A percentile compares a stretch with the other conserved stretches of the same genome.
Conservation (phyloP, 2,888 invertebrate species). For the Macrophya alboannulata region DNA sequence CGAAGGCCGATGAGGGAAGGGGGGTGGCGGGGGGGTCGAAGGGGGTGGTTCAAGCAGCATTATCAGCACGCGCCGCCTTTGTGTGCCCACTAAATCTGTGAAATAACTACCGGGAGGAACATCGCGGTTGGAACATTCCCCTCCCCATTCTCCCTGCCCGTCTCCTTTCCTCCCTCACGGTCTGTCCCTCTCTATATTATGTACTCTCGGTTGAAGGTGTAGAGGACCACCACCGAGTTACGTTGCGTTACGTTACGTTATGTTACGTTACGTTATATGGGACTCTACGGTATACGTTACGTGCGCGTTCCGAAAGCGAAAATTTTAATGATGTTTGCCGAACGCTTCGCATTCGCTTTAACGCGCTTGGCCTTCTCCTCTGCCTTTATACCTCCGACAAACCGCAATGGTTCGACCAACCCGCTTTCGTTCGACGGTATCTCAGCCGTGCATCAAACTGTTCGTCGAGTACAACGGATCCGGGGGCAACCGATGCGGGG, state of each 20-base stretch:
- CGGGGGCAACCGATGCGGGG: slow-evolving; percentile 22
- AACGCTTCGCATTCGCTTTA: slow-evolving; percentile 59
- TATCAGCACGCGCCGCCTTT: slow-evolving; percentile 79
- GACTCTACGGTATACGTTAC: slow-evolving; percentile 27
- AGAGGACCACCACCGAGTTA: neutral
- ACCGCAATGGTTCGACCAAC: neutral
- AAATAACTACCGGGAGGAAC: slow-evolving; percentile 70
- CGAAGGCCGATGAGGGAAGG: slow-evolving; percentile 47
- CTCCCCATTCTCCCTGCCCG: slow-evolving; percentile 44
- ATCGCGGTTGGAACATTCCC: slow-evolving; percentile 57
- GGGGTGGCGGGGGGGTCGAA: slow-evolving; percentile 4
- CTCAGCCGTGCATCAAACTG: slow-evolving; percentile 53
- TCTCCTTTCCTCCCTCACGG: neutral
- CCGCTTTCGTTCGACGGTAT: slow-evolving; percentile 26
- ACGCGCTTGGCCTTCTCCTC: neutral
- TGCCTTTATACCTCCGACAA: neutral
- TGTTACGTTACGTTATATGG: slow-evolving; percentile 17
- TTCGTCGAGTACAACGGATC: slow-evolving; percentile 19
- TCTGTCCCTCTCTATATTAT: slow-evolving; percentile 46
- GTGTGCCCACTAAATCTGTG: slow-evolving; percentile 77
- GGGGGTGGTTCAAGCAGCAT: slow-evolving; percentile 71
- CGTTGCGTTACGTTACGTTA: neutral
- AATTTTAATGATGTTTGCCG: slow-evolving; percentile 72
- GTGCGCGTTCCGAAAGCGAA: slow-evolving; percentile 60
- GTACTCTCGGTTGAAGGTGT: slow-evolving; percentile 44